Percentiles rank a stretch among this genome's conserved stretches.
Evolutionary conservation across 2,888 invertebrate species (phyloP).

Genomic region (Hesperia comma): DNA sequence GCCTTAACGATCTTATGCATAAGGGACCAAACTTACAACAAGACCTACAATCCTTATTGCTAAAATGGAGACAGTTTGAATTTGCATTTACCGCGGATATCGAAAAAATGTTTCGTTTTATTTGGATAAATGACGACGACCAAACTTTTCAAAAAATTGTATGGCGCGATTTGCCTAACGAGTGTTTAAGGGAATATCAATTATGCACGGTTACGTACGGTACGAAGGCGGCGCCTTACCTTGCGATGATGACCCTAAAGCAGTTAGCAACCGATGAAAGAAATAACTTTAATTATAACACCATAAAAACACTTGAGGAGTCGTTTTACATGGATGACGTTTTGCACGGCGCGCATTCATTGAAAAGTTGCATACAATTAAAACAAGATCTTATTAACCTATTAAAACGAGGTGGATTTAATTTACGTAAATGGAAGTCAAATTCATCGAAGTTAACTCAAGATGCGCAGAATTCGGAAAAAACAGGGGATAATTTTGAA

Average conservation of each 20-base stretch:
- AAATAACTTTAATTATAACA: slow-evolving; percentile 2
- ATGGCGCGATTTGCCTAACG: slow-evolving; percentile 35
- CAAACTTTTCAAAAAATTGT: slow-evolving; percentile 42
- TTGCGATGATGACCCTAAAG: slow-evolving; percentile 21
- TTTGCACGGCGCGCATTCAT: not conserved
- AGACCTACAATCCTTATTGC: slow-evolving; percentile 36
- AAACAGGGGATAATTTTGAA: slow-evolving; percentile 8
- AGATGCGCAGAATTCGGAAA: not conserved
- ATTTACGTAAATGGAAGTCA: slow-evolving; percentile 24
- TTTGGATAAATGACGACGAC: slow-evolving; percentile 38
- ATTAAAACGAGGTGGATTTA: not conserved
- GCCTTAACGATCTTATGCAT: slow-evolving; percentile 44
- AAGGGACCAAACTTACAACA: slow-evolving; percentile 43
- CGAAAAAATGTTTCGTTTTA: slow-evolving; percentile 44
- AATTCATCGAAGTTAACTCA: slow-evolving; percentile 12
- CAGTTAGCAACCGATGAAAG: slow-evolving; percentile 16
- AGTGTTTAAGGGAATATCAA: slow-evolving; percentile 8
- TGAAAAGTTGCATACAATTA: not conserved
- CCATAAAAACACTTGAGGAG: not conserved
- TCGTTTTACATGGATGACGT: slow-evolving; percentile 10
- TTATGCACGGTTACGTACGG: slow-evolving; percentile 14
- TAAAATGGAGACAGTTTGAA: slow-evolving; percentile 41
- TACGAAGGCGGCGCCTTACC: slow-evolving; percentile 22
- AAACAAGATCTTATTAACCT: not conserved
- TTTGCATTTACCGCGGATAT: slow-evolving; percentile 43